These are phyloP conservation scores for Eubucco bourcierii DNA, from an alignment of 2,113 vertebrate species.

Conservation along the genomic window DNA sequence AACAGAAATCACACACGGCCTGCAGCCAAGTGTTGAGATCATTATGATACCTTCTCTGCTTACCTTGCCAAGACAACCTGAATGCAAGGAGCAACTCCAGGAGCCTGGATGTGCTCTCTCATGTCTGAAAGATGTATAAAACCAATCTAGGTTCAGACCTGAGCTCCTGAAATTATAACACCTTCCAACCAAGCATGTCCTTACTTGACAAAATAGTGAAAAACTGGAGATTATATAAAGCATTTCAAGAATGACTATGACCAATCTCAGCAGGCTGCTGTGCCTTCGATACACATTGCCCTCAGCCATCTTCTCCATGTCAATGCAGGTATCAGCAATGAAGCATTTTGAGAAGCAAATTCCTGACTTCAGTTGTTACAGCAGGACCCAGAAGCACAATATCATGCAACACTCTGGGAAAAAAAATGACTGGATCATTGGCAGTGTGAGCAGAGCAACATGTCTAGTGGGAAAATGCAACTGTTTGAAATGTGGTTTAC, in stretches of 20 bases:
- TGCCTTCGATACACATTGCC: slow-evolving; percentile 68
- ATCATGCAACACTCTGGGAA: slow-evolving; percentile 49
- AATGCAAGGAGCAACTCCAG: neutral
- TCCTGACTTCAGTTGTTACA: slow-evolving; percentile 65
- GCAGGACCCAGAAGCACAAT: slow-evolving; percentile 52
- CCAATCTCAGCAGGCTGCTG: slow-evolving; percentile 56
- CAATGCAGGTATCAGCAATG: slow-evolving; percentile 73
- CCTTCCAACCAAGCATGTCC: slow-evolving; percentile 25
- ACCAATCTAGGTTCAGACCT: slow-evolving; percentile 1
- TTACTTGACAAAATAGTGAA: slow-evolving; percentile 11
- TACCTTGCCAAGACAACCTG: neutral
- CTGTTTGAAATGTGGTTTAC: slow-evolving; percentile 64
- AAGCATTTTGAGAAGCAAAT: slow-evolving; percentile 71
- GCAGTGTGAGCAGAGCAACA: slow-evolving; percentile 46
- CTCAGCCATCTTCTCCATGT: slow-evolving; percentile 75
- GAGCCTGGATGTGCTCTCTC: neutral
- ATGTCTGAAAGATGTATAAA: neutral
- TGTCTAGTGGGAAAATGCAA: slow-evolving; percentile 42
- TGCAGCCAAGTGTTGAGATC: neutral
- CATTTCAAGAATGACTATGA: slow-evolving; percentile 68
- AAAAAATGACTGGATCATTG: slow-evolving; percentile 60
- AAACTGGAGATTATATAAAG: slow-evolving; percentile 51
- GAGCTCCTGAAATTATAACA: slow-evolving; percentile 44
- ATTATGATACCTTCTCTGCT: neutral
- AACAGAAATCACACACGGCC: neutral